Evolutionary conservation across 2,888 invertebrate species (phyloP), one percentile per base, ranked within the genome.

Genomic region (Yponomeuta malinellus): DNA sequence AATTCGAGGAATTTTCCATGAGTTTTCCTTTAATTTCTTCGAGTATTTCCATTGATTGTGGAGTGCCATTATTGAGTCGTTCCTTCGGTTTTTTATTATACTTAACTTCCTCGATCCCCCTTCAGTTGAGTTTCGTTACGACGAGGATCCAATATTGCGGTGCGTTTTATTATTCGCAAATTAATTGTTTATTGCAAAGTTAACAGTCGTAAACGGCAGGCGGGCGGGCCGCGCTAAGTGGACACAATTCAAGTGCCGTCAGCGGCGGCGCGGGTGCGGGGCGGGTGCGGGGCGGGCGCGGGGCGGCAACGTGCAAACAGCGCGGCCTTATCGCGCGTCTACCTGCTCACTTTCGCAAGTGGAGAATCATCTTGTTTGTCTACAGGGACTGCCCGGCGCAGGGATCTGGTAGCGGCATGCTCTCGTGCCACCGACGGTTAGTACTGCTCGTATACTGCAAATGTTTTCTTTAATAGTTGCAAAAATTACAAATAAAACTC

Each of bases 281-380:
- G 33, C 65, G 65, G 43, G 65, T 2, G 65, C 10, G 65, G 10
- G 33, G 65, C 33, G 65, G 65, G 10, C 2, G 31, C 15, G 10
- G 29, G 12, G 65, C 65, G 65, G 29, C 33, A n/a, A n/a, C 64
- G 65, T 9, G 65, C 9, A 65, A 65, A 65, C 65, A 65, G 29
- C 65, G 65, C 15, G 10, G 15, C 65, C 33, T 65, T 31, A 65
- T 65, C 52, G 52, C 52, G 15, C 52, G 52, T 1, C 52, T 5
- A 65, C 29, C 52, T 12, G 31, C 31, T 65, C 65, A 29, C 23
- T 65, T 29, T 65, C 65, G 31, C 65, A 29, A 65, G 33, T 65
- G 10, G 65, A 65, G 33, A 65, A 65, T 65, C 33, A 29, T 65
- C 33, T 65, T 65, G 65, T 65, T 65, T 65, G 65, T 31, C 29